Evolutionary conservation across 2,797 vertebrate species (phyloP).

Genomic region (Oryzias dopingdopingensis): DNA sequence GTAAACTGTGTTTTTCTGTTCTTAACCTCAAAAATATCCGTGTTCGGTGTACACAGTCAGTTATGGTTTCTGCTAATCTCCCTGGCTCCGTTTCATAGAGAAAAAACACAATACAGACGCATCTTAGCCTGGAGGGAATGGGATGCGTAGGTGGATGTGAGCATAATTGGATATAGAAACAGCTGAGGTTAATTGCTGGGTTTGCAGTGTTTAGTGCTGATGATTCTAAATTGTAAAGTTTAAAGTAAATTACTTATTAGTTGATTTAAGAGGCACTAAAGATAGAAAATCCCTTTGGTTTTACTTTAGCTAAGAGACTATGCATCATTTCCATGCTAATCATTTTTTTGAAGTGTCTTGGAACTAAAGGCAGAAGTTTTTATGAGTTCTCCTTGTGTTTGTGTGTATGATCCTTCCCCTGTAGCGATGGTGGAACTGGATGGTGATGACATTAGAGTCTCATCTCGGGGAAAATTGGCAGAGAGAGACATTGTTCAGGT

Average conservation of each 20-base stretch:
- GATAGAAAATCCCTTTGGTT: background rate
- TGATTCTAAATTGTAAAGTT: conserved; percentile 45
- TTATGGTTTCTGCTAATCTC: conserved; percentile 13
- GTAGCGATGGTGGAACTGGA: conserved; percentile 96
- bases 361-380: background rate
- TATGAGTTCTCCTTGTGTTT: conserved; percentile 1
- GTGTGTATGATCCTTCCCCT: conserved; percentile 32
- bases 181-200: conserved; percentile 61
- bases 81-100: conserved; percentile 30
- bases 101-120: conserved; percentile 43
- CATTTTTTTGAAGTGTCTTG: background rate
- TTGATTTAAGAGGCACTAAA: conserved; percentile 46
- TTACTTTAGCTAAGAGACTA: background rate
- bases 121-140: conserved; percentile 32
- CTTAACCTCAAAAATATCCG: too few relatives aligned
- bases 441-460: conserved; percentile 91
- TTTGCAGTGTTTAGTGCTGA: conserved; percentile 39
- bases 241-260: conserved; percentile 46
- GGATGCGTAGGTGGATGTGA: conserved; percentile 37
- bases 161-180: conserved; percentile 45
- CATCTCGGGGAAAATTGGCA: conserved; percentile 89
- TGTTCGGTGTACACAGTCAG: background rate
- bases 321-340: background rate
- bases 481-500: conserved; percentile 97
- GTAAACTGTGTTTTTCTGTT: too few relatives aligned